phyloP scores from a whole-genome alignment of 2,888 invertebrate genomes.

The Polymixis lichenea region DNA sequence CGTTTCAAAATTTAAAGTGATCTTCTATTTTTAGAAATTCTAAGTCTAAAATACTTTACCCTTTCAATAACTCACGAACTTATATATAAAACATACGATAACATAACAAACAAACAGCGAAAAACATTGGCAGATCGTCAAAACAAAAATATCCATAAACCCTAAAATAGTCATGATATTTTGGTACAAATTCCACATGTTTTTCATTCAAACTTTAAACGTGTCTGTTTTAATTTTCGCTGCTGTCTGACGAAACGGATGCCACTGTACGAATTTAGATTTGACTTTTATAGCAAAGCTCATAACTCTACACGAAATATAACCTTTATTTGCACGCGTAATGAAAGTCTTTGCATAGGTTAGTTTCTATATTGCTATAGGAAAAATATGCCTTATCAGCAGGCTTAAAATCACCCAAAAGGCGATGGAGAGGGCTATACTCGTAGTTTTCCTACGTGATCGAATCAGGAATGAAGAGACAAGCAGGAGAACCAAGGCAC shows the following conservation, averaged over 20 bases:
- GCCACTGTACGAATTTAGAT: conserved; percentile 44
- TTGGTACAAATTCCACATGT: conserved; percentile 22
- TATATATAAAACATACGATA: not conserved
- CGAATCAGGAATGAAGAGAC: too few species aligned
- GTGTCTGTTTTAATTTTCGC: conserved; percentile 45
- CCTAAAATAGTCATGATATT: conserved; percentile 22
- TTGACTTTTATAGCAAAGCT: conserved; percentile 48
- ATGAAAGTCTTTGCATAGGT: not conserved
- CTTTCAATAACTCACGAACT: not conserved
- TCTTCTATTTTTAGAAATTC: not conserved
- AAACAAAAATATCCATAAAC: conserved; percentile 18
- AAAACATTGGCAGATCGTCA: not conserved
- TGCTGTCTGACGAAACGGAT: conserved; percentile 22
- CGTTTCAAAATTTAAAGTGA: not conserved
- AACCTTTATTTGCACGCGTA: conserved; percentile 17
- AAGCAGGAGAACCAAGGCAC: too few species aligned
- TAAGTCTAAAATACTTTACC: not conserved
- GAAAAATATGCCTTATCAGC: too few species aligned
- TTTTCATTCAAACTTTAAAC: conserved; percentile 25
- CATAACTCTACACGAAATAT: conserved; percentile 42
- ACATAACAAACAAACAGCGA: conserved; percentile 7
- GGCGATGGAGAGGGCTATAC: too few species aligned
- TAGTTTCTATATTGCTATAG: not conserved
- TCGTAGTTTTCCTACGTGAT: too few species aligned
- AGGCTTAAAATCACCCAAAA: too few species aligned